Percentiles rank a stretch among this genome's conserved stretches.
Conservation (phyloP, 2,113 vertebrate species). For the Bambusicola thoracicus region DNA sequence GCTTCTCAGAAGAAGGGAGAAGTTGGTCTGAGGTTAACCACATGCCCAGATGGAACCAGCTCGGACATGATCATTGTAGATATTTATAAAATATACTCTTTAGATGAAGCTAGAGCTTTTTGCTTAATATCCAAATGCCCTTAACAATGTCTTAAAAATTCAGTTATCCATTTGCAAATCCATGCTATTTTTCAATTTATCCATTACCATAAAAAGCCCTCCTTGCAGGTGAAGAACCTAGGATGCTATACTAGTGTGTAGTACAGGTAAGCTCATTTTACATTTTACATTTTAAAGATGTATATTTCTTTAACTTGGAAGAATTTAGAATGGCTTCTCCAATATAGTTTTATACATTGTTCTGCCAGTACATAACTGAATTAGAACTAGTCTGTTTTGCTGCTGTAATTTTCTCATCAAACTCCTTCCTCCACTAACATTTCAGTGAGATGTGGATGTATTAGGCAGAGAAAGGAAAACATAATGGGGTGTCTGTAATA, state of each 20-base stretch:
- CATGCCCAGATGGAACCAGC: constrained; percentile 8
- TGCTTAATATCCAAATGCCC: not conserved
- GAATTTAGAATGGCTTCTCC: not conserved
- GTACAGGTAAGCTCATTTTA: not conserved
- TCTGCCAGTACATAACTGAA: not conserved
- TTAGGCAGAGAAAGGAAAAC: not conserved
- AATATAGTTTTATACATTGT: not conserved
- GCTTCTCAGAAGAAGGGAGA: not conserved
- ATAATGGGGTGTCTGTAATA: not conserved
- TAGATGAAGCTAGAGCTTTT: not conserved
- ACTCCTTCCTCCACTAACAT: not conserved
- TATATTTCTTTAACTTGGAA: not conserved
- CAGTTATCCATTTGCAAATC: not conserved
- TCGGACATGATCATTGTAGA: not conserved
- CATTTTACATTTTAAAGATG: not conserved
- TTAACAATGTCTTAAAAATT: constrained; percentile 4
- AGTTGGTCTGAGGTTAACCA: constrained; percentile 25
- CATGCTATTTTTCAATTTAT: not conserved
- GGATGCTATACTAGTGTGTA: not conserved
- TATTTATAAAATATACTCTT: not conserved
- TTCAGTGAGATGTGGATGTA: not conserved
- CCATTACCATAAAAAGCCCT: not conserved
- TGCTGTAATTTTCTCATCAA: not conserved
- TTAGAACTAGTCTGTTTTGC: not conserved
- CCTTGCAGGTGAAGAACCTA: not conserved